phyloP scores from a whole-genome alignment of 2,797 vertebrate species.

The Stomatorhinus walkeri region DNA sequence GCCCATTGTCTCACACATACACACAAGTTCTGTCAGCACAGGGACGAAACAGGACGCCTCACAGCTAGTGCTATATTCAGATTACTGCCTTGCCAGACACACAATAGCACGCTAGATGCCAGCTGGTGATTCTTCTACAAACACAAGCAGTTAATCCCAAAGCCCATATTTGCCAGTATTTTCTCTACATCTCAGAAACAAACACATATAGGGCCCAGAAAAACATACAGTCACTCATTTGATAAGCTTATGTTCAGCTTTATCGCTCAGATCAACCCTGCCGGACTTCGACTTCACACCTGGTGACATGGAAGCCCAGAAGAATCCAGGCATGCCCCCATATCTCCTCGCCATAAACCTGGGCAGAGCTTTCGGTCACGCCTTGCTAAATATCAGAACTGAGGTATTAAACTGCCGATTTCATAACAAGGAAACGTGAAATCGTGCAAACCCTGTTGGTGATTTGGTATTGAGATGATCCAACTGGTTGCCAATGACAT shows the following conservation, averaged over 20 bases:
- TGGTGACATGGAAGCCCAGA: neutral
- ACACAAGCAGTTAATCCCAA: neutral
- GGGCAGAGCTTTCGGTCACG: neutral
- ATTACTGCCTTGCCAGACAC: neutral
- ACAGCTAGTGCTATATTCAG: neutral
- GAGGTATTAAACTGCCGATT: neutral
- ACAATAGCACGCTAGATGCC: neutral
- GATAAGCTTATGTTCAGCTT: neutral
- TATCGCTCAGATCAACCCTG: neutral
- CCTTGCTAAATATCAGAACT: neutral
- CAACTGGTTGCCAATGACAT: neutral
- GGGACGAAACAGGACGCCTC: neutral
- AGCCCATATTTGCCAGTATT: neutral
- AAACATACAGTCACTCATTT: neutral
- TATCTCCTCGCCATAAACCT: neutral
- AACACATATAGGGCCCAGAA: neutral
- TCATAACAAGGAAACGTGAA: neutral
- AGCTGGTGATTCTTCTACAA: neutral
- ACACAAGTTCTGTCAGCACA: neutral
- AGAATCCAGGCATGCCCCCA: neutral
- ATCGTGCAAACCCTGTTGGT: neutral
- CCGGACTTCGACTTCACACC: conserved; percentile 11
- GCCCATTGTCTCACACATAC: neutral
- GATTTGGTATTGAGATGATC: neutral
- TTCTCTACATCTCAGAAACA: neutral